Evolutionary conservation across 2,113 vertebrate species (phyloP), one percentile per base, ranked within the genome.

Genomic region (Noturus placidus): DNA sequence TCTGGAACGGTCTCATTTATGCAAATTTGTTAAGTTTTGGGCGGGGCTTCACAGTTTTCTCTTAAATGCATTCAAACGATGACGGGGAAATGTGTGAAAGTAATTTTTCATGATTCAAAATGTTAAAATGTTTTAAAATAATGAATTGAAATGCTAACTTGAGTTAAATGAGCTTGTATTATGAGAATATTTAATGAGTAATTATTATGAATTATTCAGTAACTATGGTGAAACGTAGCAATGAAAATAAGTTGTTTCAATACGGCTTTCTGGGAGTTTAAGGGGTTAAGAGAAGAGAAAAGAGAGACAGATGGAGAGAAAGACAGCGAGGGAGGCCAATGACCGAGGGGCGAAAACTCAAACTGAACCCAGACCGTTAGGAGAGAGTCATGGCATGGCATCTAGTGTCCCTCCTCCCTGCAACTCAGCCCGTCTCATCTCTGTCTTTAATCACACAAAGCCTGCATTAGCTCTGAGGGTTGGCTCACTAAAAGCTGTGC

Each of bases 381-480:
- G 42, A 88, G 70, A 86, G 61, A 52, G n/a, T 86, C 57, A 50
- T 87, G 35, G 83, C 76, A 89, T 86, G 84, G 82, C 79, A 86
- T 72, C 46, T 72, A 83, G 70, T 83, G 69, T 57, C 74, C 61
- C 63, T 57, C 78, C 81, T 57, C 63, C 86, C 52, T 35, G 25
- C 67, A 82, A 42, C 83, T 76, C 38, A 72, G 50, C 54, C 67
- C 56, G 38, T 14, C 52, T 88, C 88, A 82, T 91, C 25, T 87
- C 88, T 76, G 30, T 77, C 13, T 86, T 89, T 84, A 84, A 82
- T 90, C 88, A 87, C 65, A 30, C 82, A 90, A 89, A 90, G 84
- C 92, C 85, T 91, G 90, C 83, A 42, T 87, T 82, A 61, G 90
- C 93, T 90, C 72, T 0, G 27, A 85, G 89, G 52, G 33, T 88